These are phyloP conservation scores for Onychomys arenicola DNA, from an alignment of 2,797 vertebrate species.

Conservation along the genomic window DNA sequence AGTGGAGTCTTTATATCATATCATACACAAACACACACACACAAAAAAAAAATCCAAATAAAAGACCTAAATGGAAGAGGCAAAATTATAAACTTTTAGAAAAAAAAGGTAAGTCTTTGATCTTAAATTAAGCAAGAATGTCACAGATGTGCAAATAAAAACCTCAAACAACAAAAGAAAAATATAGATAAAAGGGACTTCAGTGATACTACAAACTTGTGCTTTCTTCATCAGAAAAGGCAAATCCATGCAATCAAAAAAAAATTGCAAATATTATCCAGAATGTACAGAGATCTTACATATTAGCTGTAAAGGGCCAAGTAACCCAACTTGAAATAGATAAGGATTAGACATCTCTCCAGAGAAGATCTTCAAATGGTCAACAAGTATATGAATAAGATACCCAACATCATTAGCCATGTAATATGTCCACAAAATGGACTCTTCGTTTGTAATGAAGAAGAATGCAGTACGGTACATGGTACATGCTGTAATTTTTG, in stretches of 20 bases:
- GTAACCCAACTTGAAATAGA: conserved; percentile 20
- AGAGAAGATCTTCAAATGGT: background rate
- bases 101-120: background rate
- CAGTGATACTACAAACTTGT: conserved; percentile 19
- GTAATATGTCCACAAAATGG: background rate
- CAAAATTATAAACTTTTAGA: background rate
- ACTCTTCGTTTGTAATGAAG: conserved; percentile 39
- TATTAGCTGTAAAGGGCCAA: conserved; percentile 10
- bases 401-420: background rate
- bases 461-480: background rate
- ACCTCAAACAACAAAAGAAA: conserved; percentile 13
- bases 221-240: conserved; percentile 14
- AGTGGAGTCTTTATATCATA: background rate
- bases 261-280: background rate
- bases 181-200: background rate
- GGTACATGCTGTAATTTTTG: background rate
- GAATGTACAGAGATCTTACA: background rate
- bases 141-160: background rate
- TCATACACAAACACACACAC: background rate
- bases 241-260: background rate
- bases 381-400: background rate
- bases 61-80: background rate
- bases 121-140: background rate
- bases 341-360: background rate
- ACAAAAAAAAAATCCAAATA: background rate